phyloP scores from a whole-genome alignment of 2,113 vertebrate genomes.

The Pontoporia blainvillei region DNA sequence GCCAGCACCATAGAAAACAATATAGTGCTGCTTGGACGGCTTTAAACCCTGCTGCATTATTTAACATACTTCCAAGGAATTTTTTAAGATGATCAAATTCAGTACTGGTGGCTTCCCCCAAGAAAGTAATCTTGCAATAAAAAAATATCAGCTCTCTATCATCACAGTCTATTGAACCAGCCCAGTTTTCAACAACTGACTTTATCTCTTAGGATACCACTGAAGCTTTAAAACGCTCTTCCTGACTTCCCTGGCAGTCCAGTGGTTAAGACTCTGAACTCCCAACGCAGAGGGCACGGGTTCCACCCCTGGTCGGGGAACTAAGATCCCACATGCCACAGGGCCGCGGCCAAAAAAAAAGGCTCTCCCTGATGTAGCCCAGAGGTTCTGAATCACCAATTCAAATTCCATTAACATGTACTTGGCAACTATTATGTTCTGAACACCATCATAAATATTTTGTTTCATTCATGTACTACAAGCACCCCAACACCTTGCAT shows the following conservation, averaged over 20 bases:
- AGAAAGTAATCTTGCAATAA: neutral
- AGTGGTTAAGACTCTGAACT: too few relatives aligned
- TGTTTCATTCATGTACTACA: neutral
- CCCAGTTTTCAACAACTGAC: neutral
- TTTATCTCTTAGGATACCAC: neutral
- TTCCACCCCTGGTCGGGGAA: too few relatives aligned
- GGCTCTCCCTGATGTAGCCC: too few relatives aligned
- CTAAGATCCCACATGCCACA: too few relatives aligned
- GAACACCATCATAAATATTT: neutral
- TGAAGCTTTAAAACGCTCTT: too few relatives aligned
- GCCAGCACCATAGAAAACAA: neutral
- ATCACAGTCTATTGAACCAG: neutral
- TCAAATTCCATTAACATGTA: too few relatives aligned
- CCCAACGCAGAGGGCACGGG: too few relatives aligned
- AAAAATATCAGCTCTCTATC: neutral
- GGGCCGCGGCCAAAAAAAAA: too few relatives aligned
- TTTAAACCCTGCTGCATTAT: neutral
- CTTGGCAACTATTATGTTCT: too few relatives aligned
- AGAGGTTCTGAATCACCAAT: too few relatives aligned
- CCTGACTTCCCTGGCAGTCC: too few relatives aligned
- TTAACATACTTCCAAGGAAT: neutral
- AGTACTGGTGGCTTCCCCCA: neutral
- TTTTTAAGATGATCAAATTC: neutral
- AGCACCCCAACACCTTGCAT: neutral
- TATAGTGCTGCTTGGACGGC: rapidly evolving